Percentiles rank a stretch among this genome's conserved stretches.
Conservation (phyloP, 1,140 invertebrate genomes). For the Drosophila aff. region DNA sequence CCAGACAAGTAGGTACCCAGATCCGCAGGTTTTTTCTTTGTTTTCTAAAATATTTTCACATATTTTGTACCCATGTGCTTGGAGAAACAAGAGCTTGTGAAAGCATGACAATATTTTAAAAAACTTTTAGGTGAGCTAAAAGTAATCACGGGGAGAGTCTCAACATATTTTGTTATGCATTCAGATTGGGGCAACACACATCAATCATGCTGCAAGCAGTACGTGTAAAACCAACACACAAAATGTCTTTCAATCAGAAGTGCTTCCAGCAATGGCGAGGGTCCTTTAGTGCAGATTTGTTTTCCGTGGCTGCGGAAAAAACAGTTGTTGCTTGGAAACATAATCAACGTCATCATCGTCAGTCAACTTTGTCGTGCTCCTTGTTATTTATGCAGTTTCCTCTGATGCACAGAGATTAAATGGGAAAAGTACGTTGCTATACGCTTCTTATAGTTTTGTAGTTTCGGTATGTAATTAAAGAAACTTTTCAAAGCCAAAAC, state of each 20-base stretch:
- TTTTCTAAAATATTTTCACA: constrained; percentile 21
- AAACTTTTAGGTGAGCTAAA: background rate
- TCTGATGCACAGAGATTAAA: constrained; percentile 19
- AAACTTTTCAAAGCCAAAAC: no score
- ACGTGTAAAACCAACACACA: constrained; percentile 7
- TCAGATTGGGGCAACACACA: constrained; percentile 41
- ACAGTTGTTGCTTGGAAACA: constrained; percentile 42
- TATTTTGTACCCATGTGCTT: constrained; percentile 10
- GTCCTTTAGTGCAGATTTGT: constrained; percentile 61
- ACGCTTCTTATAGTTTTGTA: no score
- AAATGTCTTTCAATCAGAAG: constrained; percentile 61
- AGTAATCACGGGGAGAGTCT: constrained; percentile 3
- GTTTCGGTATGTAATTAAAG: no score
- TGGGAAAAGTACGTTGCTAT: background rate
- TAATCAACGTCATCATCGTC: constrained; percentile 69
- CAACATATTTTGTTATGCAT: constrained; percentile 25
- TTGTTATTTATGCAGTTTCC: constrained; percentile 65
- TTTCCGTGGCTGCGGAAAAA: constrained; percentile 21
- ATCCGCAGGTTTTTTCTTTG: constrained; percentile 1
- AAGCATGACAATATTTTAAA: constrained; percentile 25
- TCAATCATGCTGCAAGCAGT: constrained; percentile 57
- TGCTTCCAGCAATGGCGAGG: constrained; percentile 32
- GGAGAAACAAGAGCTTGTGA: background rate
- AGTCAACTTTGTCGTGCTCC: constrained; percentile 46
- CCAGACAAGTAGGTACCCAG: constrained; percentile 18